Evolutionary conservation across 2,888 invertebrate genomes (phyloP).

Genomic region (Lepeophtheirus nordmannii): DNA sequence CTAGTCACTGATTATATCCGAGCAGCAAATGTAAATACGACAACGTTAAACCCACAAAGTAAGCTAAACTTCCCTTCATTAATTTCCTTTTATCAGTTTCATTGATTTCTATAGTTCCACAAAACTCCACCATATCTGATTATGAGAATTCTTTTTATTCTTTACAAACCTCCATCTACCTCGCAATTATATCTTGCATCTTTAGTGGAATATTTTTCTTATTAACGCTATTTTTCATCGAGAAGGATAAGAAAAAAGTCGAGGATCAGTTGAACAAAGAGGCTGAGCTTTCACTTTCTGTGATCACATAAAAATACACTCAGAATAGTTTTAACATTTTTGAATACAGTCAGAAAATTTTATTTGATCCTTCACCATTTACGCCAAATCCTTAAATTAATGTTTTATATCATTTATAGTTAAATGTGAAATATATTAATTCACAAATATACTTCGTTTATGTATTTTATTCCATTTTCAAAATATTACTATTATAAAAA

Average conservation of each 20-base stretch:
- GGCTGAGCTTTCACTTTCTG: conserved; percentile 1
- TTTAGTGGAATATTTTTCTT: not conserved
- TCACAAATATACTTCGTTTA: no score
- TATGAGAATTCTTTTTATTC: not conserved
- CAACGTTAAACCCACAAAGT: not conserved
- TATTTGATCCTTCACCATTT: no score
- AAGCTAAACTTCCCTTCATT: not conserved
- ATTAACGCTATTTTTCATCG: not conserved
- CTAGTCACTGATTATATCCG: conserved; percentile 14
- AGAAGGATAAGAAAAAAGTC: not conserved
- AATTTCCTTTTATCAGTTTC: not conserved
- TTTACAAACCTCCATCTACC: not conserved
- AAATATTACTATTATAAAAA: no score
- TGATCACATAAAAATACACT: not conserved
- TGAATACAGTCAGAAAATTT: no score
- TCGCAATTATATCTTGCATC: not conserved
- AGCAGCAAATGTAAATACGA: not conserved
- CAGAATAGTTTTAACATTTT: no score
- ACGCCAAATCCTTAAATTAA: no score
- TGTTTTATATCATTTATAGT: no score
- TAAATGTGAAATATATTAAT: no score
- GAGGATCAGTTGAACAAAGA: not conserved
- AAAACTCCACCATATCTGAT: not conserved
- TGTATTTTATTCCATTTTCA: no score
- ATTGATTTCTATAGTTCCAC: not conserved